Base-by-base conservation (phyloP, 2,797 vertebrate genomes). In the Austrolebias charrua region DNA sequence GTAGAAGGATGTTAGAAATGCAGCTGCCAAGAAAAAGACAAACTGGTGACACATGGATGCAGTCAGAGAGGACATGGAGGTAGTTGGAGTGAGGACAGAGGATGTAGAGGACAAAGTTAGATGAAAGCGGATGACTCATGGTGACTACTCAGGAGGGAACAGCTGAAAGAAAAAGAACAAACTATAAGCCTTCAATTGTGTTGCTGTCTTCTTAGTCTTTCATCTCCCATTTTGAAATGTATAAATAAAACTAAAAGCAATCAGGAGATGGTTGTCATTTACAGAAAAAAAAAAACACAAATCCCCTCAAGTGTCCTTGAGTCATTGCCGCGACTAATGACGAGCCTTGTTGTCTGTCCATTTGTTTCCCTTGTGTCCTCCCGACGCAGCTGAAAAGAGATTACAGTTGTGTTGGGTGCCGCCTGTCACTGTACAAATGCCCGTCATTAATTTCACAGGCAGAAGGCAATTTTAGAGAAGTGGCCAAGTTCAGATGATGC, bases 351-450 rank as follows among this genome's bases (percentile, higher is more conserved):
- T 76, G 76, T 80, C 72, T 68, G 80, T 73, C 76, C 82, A 83
- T 89, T 86, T 85, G 77, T 87, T 86, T 85, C 60, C 53, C 71
- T 42, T 31, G 3, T 80, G 85, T 88, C 85, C 81, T 88, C 76
- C 63, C 52, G 13, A 78, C 79, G 71, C 76, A 76, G 76, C 78
- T 62, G 70, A 78, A 73, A 78, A 81, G 85, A 88, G 84, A 91
- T 90, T 88, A 89, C 83, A 77, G 78, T 84, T 88, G 84, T 79
- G 85, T 69, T 78, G 76, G 80, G 76, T 61, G 83, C 80, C 40
- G 76, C 73, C 80, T 90, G 88, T 90, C 90, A 86, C 81, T 67
- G 80, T 79, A 83, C 86, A 89, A 89, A 92, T 86, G 86, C 66
- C 73, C 16, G 61, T 88, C 83, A 90, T 91, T 90, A 86, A 90